Evolutionary conservation across 2,113 vertebrate genomes (phyloP).

Genomic region (Centropus bengalensis): DNA sequence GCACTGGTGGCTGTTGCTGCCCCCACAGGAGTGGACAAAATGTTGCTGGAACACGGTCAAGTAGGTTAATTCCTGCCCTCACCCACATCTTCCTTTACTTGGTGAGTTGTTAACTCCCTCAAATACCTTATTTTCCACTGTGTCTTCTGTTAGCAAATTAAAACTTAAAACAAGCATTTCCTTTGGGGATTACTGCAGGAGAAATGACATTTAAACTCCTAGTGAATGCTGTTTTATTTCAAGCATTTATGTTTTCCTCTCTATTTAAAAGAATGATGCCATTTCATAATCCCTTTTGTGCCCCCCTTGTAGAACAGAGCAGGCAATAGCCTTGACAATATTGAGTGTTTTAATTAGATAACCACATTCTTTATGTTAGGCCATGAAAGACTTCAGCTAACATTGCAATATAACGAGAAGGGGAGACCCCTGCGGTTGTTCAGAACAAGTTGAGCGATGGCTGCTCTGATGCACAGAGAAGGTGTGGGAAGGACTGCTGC

Average conservation of each 20-base stretch:
- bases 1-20: not conserved
- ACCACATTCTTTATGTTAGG: not conserved
- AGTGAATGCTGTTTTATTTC: not conserved
- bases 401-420: not conserved
- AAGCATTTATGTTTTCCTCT: not conserved
- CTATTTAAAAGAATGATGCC: not conserved
- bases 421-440: not conserved
- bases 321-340: not conserved
- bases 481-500: not conserved
- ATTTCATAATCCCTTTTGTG: not conserved
- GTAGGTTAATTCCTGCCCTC: not conserved
- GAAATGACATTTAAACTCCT: not conserved
- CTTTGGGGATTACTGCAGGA: not conserved
- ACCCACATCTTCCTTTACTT: not conserved
- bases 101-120: not conserved
- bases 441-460: not conserved
- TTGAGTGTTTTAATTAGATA: not conserved
- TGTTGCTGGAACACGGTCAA: not conserved
- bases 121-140: not conserved
- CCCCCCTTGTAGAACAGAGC: not conserved
- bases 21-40: accelerated
- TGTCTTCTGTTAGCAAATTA: not conserved
- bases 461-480: not conserved
- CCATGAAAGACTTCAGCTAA: not conserved
- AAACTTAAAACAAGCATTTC: not conserved